These are phyloP conservation scores for Leptinotarsa undecemlineata DNA, from an alignment of 1,140 invertebrate genomes.

Conservation along the genomic window DNA sequence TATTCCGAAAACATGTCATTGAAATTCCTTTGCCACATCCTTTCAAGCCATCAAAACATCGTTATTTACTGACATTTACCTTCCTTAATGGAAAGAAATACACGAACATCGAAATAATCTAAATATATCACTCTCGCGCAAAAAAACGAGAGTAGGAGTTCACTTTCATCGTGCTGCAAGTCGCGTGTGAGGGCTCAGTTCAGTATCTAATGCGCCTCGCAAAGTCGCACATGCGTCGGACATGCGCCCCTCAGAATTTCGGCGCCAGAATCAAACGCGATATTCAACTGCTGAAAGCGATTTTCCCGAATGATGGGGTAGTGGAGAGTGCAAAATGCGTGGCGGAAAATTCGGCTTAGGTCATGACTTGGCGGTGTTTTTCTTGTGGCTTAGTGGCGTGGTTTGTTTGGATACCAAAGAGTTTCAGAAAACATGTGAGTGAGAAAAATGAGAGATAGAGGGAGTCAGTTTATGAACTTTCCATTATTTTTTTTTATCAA, in stretches of 20 bases:
- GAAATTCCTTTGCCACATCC: not conserved
- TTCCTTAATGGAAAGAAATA: constrained; percentile 18
- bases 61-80: constrained; percentile 24
- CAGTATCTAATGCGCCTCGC: constrained; percentile 41
- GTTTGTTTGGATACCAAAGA: constrained; percentile 39
- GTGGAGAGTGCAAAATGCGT: constrained; percentile 18
- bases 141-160: constrained; percentile 42
- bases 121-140: constrained; percentile 31
- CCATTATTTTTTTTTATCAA: too few species aligned
- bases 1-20: not conserved
- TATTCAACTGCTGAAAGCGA: not conserved
- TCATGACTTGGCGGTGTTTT: constrained; percentile 17
- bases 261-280: constrained; percentile 13
- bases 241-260: constrained; percentile 24
- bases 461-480: too few species aligned
- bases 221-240: constrained; percentile 14
- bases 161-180: constrained; percentile 27
- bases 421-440: constrained; percentile 47
- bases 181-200: constrained; percentile 39
- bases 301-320: constrained; percentile 18
- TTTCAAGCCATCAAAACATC: constrained; percentile 12
- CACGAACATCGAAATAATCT: constrained; percentile 12
- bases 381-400: constrained; percentile 26
- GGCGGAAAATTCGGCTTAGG: constrained; percentile 13
- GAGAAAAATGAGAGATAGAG: too few species aligned